Evolutionary conservation across 2,113 vertebrate genomes (phyloP).

Genomic region (Ochotona princeps): DNA sequence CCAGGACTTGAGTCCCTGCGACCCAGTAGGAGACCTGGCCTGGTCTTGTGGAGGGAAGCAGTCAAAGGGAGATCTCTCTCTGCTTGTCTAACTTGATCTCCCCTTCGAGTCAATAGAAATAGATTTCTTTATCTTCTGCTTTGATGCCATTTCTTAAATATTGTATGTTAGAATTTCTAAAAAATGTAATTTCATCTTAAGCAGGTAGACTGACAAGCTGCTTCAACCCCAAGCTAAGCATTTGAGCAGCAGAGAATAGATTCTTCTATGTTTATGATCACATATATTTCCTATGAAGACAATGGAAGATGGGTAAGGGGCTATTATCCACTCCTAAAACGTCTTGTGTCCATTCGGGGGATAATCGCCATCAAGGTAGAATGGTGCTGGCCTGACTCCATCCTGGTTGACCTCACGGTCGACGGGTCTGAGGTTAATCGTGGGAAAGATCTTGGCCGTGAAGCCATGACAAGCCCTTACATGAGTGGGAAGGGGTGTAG

Average conservation of each 20-base stretch:
- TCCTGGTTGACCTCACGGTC: neutral
- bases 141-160: no score
- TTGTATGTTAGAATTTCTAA: neutral
- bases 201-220: neutral
- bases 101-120: no score
- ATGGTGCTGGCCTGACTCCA: neutral
- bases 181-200: neutral
- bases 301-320: neutral
- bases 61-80: no score
- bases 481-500: neutral
- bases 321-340: neutral
- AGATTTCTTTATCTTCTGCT: no score
- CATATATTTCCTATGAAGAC: neutral
- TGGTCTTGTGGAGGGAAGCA: no score
- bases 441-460: conserved; percentile 22
- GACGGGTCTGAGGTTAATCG: neutral
- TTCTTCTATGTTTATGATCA: neutral
- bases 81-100: no score
- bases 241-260: neutral
- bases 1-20: no score
- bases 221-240: neutral
- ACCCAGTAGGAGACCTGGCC: no score
- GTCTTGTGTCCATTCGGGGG: neutral
- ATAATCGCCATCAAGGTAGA: neutral
- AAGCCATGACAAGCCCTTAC: conserved; percentile 15